Base-by-base conservation (phyloP, 2,797 vertebrate species). In the Cichlasoma orientale region DNA sequence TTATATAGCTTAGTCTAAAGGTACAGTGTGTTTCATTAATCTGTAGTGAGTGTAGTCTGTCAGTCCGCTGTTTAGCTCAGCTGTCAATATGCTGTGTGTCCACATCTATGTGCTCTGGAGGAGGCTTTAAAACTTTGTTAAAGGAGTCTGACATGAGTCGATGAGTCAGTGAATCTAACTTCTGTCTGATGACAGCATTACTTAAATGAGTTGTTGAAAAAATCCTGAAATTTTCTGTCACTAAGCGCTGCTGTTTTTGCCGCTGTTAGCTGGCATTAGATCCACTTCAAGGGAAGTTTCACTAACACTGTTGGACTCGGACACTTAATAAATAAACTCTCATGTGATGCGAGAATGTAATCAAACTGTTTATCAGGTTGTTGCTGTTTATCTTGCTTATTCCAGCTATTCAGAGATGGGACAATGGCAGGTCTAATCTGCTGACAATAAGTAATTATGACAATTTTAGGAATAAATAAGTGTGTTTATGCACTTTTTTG, bases 381-480 rank as follows among this genome's bases (percentile, higher is more conserved):
- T 8, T 61, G 13, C 3, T 36, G 8, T 9, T 36, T 36, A 36
- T 8, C 33, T 9, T 1, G 33, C 33, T 36, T 10, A 36, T 10
- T 36, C 9, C 33, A 61, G 38, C 36, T 61, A n/a, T 1, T 21
- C 4, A 8, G 13, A 61, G 16, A 47, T 16, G 7, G 6, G 6
- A 23, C 1, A 13, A 13, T 41, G 0, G 7, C 38, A 38, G 23
- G 2, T 41, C 0, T 0, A 61, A 61, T 61, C n/a, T 16, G 58
- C 58, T 41, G 36, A 61, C 47, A 52, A 52, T n/a, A 52, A 19
- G 47, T 19, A 50, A 19, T 7, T 2, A 18, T 3, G 8, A 19
- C 18, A 19, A 50, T 50, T 19, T 50, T 8, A 19, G 18, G 19
- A 50, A 19, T 14, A 50, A 50, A 50, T 19, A 50, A 9, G 7